A percentile compares a stretch with the other conserved stretches of the same genome.
Evolutionary conservation across 2,797 vertebrate genomes (phyloP).

Genomic region (Hafferia zeledoni): DNA sequence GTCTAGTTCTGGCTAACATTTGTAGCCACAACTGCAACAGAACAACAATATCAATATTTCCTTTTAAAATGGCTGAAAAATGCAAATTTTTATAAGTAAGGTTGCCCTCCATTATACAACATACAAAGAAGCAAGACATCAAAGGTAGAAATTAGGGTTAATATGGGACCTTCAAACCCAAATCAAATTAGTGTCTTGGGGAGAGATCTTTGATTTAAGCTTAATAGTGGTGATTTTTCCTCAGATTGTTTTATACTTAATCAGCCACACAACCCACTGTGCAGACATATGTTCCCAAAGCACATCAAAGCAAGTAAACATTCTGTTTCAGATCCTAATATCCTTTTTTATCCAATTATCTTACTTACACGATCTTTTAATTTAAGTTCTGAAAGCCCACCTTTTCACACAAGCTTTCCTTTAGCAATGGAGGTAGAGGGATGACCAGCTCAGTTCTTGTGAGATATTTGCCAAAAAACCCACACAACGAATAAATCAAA

Average conservation of each 20-base stretch:
- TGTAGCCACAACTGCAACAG: conserved; percentile 18
- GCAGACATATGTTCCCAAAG: conserved; percentile 67
- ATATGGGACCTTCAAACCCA: conserved; percentile 45
- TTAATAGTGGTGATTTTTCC: conserved; percentile 68
- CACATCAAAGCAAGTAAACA: conserved; percentile 75
- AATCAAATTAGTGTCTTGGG: conserved; percentile 67
- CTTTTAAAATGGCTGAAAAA: conserved; percentile 42
- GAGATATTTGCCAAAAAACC: conserved; percentile 21
- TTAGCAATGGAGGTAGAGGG: background rate
- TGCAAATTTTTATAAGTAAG: conserved; percentile 28
- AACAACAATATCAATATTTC: conserved; percentile 47
- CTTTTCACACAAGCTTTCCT: conserved; percentile 60
- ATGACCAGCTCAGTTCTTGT: conserved; percentile 43
- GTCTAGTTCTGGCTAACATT: background rate
- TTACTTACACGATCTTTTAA: conserved; percentile 69
- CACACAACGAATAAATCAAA: conserved; percentile 49
- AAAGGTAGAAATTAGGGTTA: conserved; percentile 54
- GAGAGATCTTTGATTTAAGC: conserved; percentile 69
- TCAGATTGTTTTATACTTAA: conserved; percentile 62
- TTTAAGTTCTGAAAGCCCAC: conserved; percentile 67
- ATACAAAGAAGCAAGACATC: conserved; percentile 28
- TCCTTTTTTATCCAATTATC: conserved; percentile 70
- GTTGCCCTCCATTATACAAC: conserved; percentile 46
- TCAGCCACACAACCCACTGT: conserved; percentile 57
- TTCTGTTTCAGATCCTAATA: conserved; percentile 71